Conservation (phyloP, 2,113 vertebrate genomes). For the Amia ocellicauda region DNA sequence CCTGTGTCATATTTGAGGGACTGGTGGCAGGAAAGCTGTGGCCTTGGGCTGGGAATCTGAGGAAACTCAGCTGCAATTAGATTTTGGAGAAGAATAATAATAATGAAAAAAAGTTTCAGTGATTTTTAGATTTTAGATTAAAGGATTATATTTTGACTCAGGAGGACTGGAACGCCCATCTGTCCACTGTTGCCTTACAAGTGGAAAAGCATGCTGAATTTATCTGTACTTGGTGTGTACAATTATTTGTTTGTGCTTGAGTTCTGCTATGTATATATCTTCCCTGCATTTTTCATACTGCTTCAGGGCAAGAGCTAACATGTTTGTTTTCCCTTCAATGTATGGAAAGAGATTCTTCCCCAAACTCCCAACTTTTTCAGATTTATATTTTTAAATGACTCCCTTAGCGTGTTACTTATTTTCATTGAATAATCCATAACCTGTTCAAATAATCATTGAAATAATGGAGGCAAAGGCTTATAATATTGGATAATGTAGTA, state of each 20-base stretch:
- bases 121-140: conserved; percentile 70
- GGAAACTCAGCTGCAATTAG: conserved; percentile 71
- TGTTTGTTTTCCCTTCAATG: conserved; percentile 11
- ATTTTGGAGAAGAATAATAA: conserved; percentile 39
- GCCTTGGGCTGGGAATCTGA: conserved; percentile 73
- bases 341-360: background rate
- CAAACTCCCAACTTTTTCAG: conserved; percentile 23
- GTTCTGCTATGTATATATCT: background rate
- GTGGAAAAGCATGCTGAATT: conserved; percentile 22
- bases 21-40: conserved; percentile 72
- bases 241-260: conserved; percentile 7
- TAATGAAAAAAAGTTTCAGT: conserved; percentile 65
- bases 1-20: conserved; percentile 70
- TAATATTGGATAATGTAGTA: conserved; percentile 66
- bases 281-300: background rate
- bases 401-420: conserved; percentile 40
- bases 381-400: conserved; percentile 34
- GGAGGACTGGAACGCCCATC: conserved; percentile 64
- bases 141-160: conserved; percentile 57
- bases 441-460: conserved; percentile 58
- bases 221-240: conserved; percentile 10
- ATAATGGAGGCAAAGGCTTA: conserved; percentile 62
- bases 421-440: conserved; percentile 52
- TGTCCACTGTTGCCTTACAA: conserved; percentile 58
- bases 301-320: background rate